These are phyloP conservation scores for Tetanocera ferruginea DNA, from an alignment of 2,888 invertebrate species.

Conservation along the genomic window DNA sequence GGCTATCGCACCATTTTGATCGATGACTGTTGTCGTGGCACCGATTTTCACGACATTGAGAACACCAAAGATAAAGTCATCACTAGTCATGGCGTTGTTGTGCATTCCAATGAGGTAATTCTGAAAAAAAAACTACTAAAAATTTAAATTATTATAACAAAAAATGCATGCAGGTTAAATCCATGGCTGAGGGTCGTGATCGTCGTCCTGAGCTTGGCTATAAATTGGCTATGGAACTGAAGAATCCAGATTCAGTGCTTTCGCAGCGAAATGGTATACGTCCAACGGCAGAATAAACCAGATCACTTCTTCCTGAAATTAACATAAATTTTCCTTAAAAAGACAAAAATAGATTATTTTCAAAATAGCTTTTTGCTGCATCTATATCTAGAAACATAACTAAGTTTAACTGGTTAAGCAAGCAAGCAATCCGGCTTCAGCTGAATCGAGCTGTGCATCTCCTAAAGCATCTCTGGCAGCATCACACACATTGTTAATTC, in stretches of 20 bases:
- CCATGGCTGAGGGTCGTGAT: constrained; percentile 90
- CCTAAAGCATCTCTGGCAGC: no score
- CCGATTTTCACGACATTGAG: constrained; percentile 87
- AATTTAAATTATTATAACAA: background rate
- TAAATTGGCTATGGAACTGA: constrained; percentile 87
- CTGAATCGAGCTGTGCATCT: no score
- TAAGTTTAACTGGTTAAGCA: no score
- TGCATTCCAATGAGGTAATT: constrained; percentile 79
- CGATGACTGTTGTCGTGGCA: constrained; percentile 92
- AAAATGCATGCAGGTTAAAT: constrained; percentile 75
- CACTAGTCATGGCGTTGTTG: constrained; percentile 84
- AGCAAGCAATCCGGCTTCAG: no score
- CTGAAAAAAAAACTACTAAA: constrained; percentile 29
- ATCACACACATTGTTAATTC: no score
- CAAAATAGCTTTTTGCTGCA: background rate
- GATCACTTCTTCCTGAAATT: constrained; percentile 5
- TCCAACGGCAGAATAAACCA: background rate
- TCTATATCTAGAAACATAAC: background rate
- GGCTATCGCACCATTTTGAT: constrained; percentile 91
- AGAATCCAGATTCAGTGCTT: constrained; percentile 72
- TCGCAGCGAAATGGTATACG: constrained; percentile 65
- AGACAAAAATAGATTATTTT: background rate
- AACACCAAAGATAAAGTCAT: constrained; percentile 83
- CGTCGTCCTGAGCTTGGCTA: constrained; percentile 89
- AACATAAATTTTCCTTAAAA: constrained; percentile 8